These are phyloP conservation scores for Harpagifer antarcticus DNA, from an alignment of 2,797 vertebrate species.

Conservation along the genomic window DNA sequence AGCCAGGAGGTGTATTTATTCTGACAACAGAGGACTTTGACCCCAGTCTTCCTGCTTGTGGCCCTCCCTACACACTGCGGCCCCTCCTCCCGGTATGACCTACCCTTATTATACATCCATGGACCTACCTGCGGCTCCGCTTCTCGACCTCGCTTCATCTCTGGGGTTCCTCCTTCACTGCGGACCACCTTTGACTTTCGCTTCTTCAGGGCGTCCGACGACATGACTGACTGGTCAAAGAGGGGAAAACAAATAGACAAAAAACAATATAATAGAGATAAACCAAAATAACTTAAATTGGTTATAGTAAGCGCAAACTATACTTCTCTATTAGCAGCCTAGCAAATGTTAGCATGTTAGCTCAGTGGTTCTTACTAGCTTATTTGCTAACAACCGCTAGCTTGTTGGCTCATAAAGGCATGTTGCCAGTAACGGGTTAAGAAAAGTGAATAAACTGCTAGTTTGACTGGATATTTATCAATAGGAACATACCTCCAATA, in stretches of 20 bases:
- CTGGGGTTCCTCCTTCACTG: constrained; percentile 88
- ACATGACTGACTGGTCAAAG: constrained; percentile 66
- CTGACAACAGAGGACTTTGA: neutral
- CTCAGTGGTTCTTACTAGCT: constrained; percentile 17
- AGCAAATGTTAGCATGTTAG: constrained; percentile 36
- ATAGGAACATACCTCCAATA: constrained; percentile 15
- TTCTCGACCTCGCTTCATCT: constrained; percentile 91
- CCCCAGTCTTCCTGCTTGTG: neutral
- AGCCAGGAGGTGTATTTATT: too few species aligned
- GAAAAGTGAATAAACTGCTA: accelerated
- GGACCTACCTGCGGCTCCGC: constrained; percentile 84
- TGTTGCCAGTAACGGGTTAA: neutral
- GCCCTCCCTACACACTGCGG: neutral
- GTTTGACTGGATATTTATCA: accelerated
- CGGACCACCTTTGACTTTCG: constrained; percentile 95
- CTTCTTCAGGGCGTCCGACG: constrained; percentile 92
- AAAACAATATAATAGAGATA: accelerated
- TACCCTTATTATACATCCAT: constrained; percentile 67
- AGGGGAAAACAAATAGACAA: neutral
- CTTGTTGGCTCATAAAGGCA: neutral
- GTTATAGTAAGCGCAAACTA: too few species aligned
- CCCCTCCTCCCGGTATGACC: neutral
- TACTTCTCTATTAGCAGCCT: constrained; percentile 2
- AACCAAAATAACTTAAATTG: accelerated
- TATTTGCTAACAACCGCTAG: constrained; percentile 25